These are phyloP conservation scores for Artibeus jamaicensis DNA, from an alignment of 2,797 vertebrate species.

Conservation along the genomic window DNA sequence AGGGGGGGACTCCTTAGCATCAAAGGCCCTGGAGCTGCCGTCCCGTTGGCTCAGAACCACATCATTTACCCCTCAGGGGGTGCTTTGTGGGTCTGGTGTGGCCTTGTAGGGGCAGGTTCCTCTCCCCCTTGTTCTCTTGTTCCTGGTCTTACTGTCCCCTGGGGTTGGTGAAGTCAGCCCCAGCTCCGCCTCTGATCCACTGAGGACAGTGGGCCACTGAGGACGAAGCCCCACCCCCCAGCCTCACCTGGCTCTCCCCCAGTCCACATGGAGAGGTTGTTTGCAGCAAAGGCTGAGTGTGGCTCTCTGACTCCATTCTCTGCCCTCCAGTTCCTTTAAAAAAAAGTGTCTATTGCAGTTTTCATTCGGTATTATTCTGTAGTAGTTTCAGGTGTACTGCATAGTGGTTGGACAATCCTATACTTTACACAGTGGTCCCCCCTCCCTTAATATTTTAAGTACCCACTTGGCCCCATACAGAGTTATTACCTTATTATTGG, in stretches of 20 bases:
- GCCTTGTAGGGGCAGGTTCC: not conserved
- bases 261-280: not conserved
- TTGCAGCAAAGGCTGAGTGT: not conserved
- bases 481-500: not conserved
- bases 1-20: accelerated
- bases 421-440: not conserved
- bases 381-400: not conserved
- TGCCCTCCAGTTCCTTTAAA: not conserved
- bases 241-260: too few species aligned
- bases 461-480: not conserved
- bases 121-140: not conserved
- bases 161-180: not conserved
- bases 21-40: not conserved
- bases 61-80: accelerated
- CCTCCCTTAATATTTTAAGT: not conserved
- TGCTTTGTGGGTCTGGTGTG: not conserved
- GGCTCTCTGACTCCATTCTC: not conserved
- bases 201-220: accelerated
- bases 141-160: accelerated
- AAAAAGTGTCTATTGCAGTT: not conserved
- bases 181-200: not conserved
- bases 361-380: not conserved
- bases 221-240: not conserved
- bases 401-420: not conserved
- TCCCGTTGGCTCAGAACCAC: accelerated